Conservation (phyloP, 1,140 invertebrate genomes). For the Leptonema lineaticorne region DNA sequence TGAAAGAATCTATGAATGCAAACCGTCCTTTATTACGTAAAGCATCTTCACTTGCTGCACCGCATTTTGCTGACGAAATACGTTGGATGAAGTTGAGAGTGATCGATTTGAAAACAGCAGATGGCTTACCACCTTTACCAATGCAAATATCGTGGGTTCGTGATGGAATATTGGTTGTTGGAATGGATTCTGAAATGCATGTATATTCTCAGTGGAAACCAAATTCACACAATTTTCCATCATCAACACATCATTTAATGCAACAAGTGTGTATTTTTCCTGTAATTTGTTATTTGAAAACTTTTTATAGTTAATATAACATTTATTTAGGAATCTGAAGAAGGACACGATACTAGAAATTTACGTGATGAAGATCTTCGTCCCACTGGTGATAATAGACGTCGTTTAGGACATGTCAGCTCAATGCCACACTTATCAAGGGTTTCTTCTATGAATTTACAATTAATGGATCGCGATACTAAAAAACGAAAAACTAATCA, state of each 20-base stretch:
- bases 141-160: constrained; percentile 99
- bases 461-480: constrained; percentile 69
- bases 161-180: constrained; percentile 95
- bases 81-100: constrained; percentile 95
- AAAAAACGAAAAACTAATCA: constrained; percentile 67
- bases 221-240: constrained; percentile 57
- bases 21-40: constrained; percentile 82
- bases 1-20: constrained; percentile 78
- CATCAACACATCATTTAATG: constrained; percentile 49
- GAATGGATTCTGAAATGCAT: constrained; percentile 99
- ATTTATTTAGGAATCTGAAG: constrained; percentile 57
- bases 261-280: constrained; percentile 30
- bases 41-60: constrained; percentile 81
- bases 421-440: constrained; percentile 79
- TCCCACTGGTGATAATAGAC: constrained; percentile 69
- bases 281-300: background rate
- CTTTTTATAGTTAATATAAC: background rate
- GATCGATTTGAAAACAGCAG: constrained; percentile 90
- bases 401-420: constrained; percentile 67
- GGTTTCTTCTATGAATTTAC: constrained; percentile 79
- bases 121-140: constrained; percentile 92
- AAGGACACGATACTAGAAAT: constrained; percentile 71
- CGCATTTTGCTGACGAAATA: constrained; percentile 82
- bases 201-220: constrained; percentile 98
- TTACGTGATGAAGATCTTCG: constrained; percentile 79